Evolutionary conservation across 2,888 invertebrate species (phyloP).

Genomic region (Phaedon cochleariae): DNA sequence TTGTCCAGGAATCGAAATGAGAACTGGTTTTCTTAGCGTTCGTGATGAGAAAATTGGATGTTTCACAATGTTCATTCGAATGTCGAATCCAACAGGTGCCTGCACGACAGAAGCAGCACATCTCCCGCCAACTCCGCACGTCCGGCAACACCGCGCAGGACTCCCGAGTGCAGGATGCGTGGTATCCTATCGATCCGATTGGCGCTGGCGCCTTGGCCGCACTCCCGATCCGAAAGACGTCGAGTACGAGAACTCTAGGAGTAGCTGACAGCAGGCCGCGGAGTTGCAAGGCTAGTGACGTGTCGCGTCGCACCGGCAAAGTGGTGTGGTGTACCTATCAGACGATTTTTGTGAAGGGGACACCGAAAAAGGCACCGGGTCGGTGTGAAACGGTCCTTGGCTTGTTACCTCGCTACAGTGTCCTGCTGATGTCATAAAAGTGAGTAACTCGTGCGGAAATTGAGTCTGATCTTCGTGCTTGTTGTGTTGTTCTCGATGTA

Average conservation of each 20-base stretch:
- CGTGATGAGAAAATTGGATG: too few relatives aligned
- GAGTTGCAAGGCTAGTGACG: slow-evolving; percentile 21
- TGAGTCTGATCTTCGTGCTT: too few relatives aligned
- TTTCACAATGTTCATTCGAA: too few relatives aligned
- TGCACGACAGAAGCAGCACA: background rate
- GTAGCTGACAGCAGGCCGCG: slow-evolving; percentile 19
- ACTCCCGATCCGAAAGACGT: slow-evolving; percentile 45
- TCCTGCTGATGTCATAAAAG: slow-evolving; percentile 21
- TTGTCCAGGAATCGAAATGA: too few relatives aligned
- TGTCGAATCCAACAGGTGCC: too few relatives aligned
- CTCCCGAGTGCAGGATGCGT: slow-evolving; percentile 51
- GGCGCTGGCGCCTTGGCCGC: slow-evolving; percentile 50
- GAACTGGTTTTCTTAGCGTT: too few relatives aligned
- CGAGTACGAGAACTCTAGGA: slow-evolving; percentile 33
- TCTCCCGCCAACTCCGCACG: background rate
- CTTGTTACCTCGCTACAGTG: slow-evolving; percentile 9
- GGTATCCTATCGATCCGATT: slow-evolving; percentile 53
- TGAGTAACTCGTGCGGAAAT: background rate
- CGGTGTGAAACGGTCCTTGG: slow-evolving; percentile 3
- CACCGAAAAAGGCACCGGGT: slow-evolving; percentile 4
- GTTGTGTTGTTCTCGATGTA: too few relatives aligned
- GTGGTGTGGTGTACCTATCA: slow-evolving; percentile 20
- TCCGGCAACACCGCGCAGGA: slow-evolving; percentile 29
- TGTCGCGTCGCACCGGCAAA: slow-evolving; percentile 20
- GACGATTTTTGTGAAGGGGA: slow-evolving; percentile 1